Evolutionary conservation across 2,113 vertebrate genomes (phyloP).

Genomic region (Eptesicus fuscus): DNA sequence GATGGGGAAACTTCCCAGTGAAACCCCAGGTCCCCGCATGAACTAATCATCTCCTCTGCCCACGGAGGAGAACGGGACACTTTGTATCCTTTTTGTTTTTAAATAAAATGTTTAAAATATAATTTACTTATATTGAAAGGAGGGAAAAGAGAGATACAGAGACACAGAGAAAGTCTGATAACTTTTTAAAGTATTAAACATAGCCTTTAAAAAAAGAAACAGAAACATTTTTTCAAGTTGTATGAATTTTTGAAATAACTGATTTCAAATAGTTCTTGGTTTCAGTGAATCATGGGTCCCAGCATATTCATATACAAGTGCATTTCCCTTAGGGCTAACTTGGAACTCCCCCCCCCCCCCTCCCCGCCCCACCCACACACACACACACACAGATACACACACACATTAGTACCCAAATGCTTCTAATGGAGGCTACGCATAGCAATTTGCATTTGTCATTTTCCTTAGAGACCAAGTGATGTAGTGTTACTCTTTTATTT

Average conservation of each 20-base stretch:
- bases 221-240: background rate
- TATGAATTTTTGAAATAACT: background rate
- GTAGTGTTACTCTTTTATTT: background rate
- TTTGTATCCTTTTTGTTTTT: background rate
- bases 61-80: background rate
- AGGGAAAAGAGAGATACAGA: background rate
- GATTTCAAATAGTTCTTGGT: background rate
- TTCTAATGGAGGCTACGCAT: background rate
- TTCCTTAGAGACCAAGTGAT: background rate
- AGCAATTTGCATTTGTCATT: background rate
- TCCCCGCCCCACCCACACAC: no score
- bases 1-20: rapidly evolving
- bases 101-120: background rate
- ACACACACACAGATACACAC: no score
- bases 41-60: background rate
- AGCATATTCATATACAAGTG: background rate
- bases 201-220: background rate
- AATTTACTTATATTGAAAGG: background rate
- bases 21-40: rapidly evolving
- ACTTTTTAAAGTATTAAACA: background rate
- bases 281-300: background rate
- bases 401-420: background rate
- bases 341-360: background rate
- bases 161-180: background rate
- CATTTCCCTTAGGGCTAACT: background rate